Evolutionary conservation across 2,797 vertebrate species (phyloP).

Genomic region (Coranthus polyacanthus): DNA sequence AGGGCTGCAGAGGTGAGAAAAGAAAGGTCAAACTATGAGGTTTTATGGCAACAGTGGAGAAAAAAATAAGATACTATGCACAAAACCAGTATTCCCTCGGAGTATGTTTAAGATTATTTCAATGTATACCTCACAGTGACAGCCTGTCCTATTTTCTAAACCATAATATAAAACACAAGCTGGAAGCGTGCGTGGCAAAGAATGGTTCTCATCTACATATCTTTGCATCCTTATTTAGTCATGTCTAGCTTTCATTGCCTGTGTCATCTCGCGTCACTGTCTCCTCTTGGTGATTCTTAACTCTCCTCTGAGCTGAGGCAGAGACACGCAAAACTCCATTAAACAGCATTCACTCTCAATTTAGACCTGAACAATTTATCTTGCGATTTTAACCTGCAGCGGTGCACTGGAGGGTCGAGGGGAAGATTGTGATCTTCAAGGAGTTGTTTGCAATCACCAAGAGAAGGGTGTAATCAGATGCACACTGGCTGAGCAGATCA

Average conservation of each 20-base stretch:
- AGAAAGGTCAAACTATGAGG: constrained; percentile 55
- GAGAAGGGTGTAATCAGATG: constrained; percentile 80
- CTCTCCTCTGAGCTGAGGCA: constrained; percentile 50
- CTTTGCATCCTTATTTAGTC: constrained; percentile 45
- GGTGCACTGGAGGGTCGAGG: constrained; percentile 36
- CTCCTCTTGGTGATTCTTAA: constrained; percentile 48
- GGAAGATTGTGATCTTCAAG: constrained; percentile 77
- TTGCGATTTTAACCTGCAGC: constrained; percentile 77
- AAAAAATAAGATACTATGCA: constrained; percentile 22
- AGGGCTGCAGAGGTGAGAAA: constrained; percentile 38
- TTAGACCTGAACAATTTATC: constrained; percentile 76
- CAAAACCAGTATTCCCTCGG: constrained; percentile 40
- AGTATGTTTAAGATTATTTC: constrained; percentile 46
- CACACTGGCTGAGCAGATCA: constrained; percentile 76
- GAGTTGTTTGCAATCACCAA: constrained; percentile 83
- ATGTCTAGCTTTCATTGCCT: constrained; percentile 29
- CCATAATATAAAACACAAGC: constrained; percentile 16
- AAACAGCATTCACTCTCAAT: constrained; percentile 76
- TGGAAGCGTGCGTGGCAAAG: background rate
- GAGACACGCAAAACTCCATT: constrained; percentile 67
- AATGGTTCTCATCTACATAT: constrained; percentile 4
- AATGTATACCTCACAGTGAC: constrained; percentile 40
- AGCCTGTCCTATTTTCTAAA: background rate
- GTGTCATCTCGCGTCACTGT: constrained; percentile 36
- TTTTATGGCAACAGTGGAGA: constrained; percentile 32